Evolutionary conservation across 2,113 vertebrate species (phyloP).

Genomic region (Calidris pugnax): DNA sequence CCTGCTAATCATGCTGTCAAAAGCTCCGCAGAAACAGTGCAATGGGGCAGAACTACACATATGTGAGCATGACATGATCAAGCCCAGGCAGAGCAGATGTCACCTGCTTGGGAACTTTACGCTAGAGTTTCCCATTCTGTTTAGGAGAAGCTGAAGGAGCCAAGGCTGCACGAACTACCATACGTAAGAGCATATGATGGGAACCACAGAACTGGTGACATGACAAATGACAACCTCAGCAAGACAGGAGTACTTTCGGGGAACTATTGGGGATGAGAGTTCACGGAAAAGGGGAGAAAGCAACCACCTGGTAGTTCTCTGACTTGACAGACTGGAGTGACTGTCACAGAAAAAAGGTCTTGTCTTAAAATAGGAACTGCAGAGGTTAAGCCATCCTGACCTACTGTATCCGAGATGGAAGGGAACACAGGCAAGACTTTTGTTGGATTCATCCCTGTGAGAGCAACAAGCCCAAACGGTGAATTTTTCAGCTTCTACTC

Average conservation of each 20-base stretch:
- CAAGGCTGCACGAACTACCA: background rate
- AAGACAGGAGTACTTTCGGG: background rate
- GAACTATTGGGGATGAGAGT: background rate
- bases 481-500: background rate
- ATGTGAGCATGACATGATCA: fast-evolving
- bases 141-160: background rate
- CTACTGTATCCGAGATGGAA: background rate
- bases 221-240: fast-evolving
- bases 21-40: background rate
- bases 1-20: background rate
- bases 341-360: background rate
- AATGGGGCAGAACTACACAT: background rate
- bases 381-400: background rate
- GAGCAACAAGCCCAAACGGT: background rate
- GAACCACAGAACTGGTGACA: background rate
- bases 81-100: background rate
- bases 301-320: background rate
- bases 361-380: background rate
- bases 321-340: background rate
- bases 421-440: background rate
- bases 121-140: background rate
- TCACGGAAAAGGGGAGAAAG: background rate
- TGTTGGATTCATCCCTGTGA: background rate
- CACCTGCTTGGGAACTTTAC: background rate
- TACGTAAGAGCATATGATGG: fast-evolving